Conservation (phyloP, 2,113 vertebrate genomes). For the Leptobrachium ailaonicum region DNA sequence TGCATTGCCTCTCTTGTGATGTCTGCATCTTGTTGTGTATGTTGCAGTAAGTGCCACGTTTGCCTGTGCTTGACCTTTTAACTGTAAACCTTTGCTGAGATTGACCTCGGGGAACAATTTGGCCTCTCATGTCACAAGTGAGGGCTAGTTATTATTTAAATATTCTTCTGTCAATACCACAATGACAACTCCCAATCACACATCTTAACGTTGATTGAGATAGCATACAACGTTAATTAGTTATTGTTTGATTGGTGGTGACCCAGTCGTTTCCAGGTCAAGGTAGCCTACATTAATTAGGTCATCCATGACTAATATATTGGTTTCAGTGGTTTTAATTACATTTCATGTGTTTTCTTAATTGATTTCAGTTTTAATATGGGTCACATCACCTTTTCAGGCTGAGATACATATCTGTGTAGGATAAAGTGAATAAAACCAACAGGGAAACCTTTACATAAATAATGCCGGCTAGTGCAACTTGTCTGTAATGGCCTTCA, state of each 20-base stretch:
- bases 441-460: too few relatives aligned
- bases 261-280: constrained; percentile 72
- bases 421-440: too few relatives aligned
- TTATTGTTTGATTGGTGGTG: constrained; percentile 74
- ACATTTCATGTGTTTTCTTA: constrained; percentile 49
- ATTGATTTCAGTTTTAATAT: background rate
- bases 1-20: constrained; percentile 15
- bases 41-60: constrained; percentile 49
- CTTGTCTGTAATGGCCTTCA: too few relatives aligned
- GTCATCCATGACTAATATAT: constrained; percentile 61
- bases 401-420: too few relatives aligned
- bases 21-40: constrained; percentile 64
- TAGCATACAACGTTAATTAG: constrained; percentile 71
- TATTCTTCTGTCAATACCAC: constrained; percentile 77
- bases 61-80: constrained; percentile 75
- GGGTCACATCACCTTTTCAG: too few relatives aligned
- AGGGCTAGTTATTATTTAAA: constrained; percentile 78
- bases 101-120: constrained; percentile 72
- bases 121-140: constrained; percentile 74
- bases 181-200: constrained; percentile 77
- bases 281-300: constrained; percentile 73
- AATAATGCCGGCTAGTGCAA: too few relatives aligned
- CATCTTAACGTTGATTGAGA: constrained; percentile 79
- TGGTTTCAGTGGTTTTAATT: constrained; percentile 70
- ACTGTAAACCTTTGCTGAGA: constrained; percentile 64